A percentile compares a stretch with the other conserved stretches of the same genome.
These are phyloP conservation scores for Procambarus virginalis DNA, from an alignment of 1,140 invertebrate species.

Conservation along the genomic window DNA sequence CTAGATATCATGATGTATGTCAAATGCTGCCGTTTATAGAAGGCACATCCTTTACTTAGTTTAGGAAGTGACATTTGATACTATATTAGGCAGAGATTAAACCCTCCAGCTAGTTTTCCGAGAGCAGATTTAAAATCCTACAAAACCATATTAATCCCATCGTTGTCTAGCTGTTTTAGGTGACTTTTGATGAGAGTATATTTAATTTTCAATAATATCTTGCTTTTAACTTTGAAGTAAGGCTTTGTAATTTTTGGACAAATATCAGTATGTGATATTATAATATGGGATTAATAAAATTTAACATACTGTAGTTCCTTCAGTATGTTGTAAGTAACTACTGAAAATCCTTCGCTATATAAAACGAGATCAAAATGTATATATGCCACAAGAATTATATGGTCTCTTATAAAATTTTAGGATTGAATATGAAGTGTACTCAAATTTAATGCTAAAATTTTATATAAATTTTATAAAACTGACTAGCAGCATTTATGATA, in stretches of 20 bases:
- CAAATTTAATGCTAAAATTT: not conserved
- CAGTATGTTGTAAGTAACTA: not conserved
- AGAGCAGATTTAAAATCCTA: slow-evolving; percentile 14
- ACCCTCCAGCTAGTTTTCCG: slow-evolving; percentile 53
- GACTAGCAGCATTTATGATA: too few species aligned
- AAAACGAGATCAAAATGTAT: not conserved
- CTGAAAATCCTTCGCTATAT: not conserved
- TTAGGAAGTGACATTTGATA: slow-evolving; percentile 61
- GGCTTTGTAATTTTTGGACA: not conserved
- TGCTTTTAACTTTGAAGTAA: not conserved
- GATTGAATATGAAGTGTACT: not conserved
- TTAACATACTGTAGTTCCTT: not conserved
- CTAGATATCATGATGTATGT: slow-evolving; percentile 59
- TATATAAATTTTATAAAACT: not conserved
- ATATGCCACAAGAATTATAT: not conserved
- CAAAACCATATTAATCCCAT: slow-evolving; percentile 7
- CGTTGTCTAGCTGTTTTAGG: not conserved
- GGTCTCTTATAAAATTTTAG: not conserved
- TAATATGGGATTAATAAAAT: not conserved
- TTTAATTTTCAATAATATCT: slow-evolving; percentile 6
- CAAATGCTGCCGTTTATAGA: slow-evolving; percentile 54
- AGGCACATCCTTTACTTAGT: slow-evolving; percentile 47
- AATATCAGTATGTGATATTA: not conserved
- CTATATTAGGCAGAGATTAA: slow-evolving; percentile 59
- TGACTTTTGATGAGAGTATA: slow-evolving; percentile 14